Base-by-base conservation (phyloP, 92 coral and sea anemone species). In the Parazoanthus atlanticus region DNA sequence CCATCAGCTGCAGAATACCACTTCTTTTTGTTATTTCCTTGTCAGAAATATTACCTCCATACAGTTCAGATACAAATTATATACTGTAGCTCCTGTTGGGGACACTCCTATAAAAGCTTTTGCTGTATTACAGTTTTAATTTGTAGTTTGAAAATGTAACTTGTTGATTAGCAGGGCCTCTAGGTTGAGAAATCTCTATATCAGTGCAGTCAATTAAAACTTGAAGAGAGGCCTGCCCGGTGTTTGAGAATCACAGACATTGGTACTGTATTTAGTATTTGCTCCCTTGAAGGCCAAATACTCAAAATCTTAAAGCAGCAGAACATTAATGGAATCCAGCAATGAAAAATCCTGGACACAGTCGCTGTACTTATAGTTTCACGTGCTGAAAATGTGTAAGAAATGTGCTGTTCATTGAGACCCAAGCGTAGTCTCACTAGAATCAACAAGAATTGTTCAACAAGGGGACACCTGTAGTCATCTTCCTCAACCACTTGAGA, bases 111-210 rank as follows among this genome's bases (percentile, higher is more conserved):
- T 46, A 26, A 84, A 28, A 33, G 86, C 78, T 84, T 84, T 84
- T 13, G 88, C 88, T 33, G 79, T 84, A 72, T 84, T 84, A 70
- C 88, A 84, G 49, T 84, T 84, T n/a, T n/a, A n/a, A n/a, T 66
- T 84, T 84, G 30, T 84, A 84, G 28, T 47, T 84, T 13, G 64
- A 84, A 17, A 84, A 84, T 5, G 88, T 70, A 6, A 84, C 28
- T 29, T 84, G 88, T 84, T 84, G 43, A 72, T 84, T 88, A 25
- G 79, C 80, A 67, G 90, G 90, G 30, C 90, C 90, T 79, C 75
- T 88, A 58, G 90, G 86, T 66, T 88, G 34, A 8, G 79, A 65
- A 38, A 88, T 88, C 38, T 88, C 38, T 58, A 79, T 88, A 73
- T 88, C 80, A 41, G 90, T 88, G 49, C 81, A 79, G 46, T 88